Conservation (phyloP, 1,140 invertebrate species). For the Tribolium castaneum region DNA sequence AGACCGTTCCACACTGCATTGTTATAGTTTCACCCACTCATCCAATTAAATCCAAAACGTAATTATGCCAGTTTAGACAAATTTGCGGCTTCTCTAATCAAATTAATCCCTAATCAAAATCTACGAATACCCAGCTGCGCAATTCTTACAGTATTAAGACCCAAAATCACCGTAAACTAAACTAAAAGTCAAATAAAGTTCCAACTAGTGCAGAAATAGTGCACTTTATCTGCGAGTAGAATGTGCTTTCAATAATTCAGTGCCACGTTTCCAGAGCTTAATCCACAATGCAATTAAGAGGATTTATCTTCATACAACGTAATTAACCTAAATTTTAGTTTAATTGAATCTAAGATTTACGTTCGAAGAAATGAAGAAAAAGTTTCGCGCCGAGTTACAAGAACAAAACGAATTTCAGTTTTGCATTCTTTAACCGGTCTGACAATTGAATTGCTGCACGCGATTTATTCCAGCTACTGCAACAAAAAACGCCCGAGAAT, state of each 20-base stretch:
- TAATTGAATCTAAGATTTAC: neutral
- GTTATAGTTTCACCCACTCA: neutral
- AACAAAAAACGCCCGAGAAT: neutral
- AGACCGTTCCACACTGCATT: neutral
- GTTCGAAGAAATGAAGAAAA: too few species aligned
- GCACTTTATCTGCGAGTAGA: neutral
- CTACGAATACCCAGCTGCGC: neutral
- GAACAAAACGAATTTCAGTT: neutral
- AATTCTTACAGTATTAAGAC: neutral
- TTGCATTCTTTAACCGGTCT: too few species aligned
- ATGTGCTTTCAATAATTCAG: slow-evolving; percentile 7
- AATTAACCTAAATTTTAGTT: neutral
- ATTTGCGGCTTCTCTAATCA: neutral
- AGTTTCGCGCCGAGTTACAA: too few species aligned
- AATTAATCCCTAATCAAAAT: neutral
- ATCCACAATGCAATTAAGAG: neutral
- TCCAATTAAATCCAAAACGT: neutral
- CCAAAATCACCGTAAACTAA: neutral
- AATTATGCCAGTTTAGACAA: neutral
- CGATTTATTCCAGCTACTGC: neutral
- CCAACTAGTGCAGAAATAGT: neutral
- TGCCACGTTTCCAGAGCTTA: neutral
- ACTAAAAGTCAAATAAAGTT: neutral
- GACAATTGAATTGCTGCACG: neutral
- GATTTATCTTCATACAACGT: neutral